Evolutionary conservation across 1,140 invertebrate genomes (phyloP).

Genomic region (Drosophila quadrilineata): DNA sequence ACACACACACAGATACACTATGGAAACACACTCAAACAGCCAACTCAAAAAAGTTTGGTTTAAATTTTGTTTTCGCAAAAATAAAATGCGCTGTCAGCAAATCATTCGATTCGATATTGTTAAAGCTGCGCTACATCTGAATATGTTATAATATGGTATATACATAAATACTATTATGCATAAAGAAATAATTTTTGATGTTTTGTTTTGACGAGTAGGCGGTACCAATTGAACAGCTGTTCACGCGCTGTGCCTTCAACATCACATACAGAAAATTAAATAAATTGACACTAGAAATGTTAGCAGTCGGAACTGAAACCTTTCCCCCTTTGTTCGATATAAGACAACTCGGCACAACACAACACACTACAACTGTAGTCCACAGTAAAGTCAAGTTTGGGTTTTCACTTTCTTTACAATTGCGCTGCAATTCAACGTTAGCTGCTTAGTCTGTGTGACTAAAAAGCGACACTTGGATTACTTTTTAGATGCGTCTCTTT

Average conservation of each 20-base stretch:
- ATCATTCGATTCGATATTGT: no score
- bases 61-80: slow-evolving; percentile 19
- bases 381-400: slow-evolving; percentile 24
- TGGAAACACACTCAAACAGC: slow-evolving; percentile 13
- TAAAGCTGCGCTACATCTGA: slow-evolving; percentile 1
- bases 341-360: no score
- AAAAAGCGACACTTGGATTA: slow-evolving; percentile 40
- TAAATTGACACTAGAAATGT: neutral
- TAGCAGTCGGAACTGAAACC: no score
- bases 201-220: slow-evolving; percentile 46
- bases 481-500: slow-evolving; percentile 48
- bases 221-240: slow-evolving; percentile 51
- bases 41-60: slow-evolving; percentile 66
- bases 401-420: slow-evolving; percentile 75
- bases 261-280: slow-evolving; percentile 5
- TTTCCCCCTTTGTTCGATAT: slow-evolving; percentile 58
- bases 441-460: slow-evolving; percentile 54
- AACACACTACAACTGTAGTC: no score
- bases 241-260: slow-evolving; percentile 22
- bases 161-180: slow-evolving; percentile 13
- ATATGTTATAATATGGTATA: slow-evolving; percentile 54
- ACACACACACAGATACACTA: slow-evolving; percentile 12
- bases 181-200: slow-evolving; percentile 48
- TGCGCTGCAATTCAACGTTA: slow-evolving; percentile 48
- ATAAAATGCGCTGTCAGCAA: slow-evolving; percentile 63